These are phyloP conservation scores for Phaethon lepturus DNA, from an alignment of 2,113 vertebrate genomes.

Conservation along the genomic window DNA sequence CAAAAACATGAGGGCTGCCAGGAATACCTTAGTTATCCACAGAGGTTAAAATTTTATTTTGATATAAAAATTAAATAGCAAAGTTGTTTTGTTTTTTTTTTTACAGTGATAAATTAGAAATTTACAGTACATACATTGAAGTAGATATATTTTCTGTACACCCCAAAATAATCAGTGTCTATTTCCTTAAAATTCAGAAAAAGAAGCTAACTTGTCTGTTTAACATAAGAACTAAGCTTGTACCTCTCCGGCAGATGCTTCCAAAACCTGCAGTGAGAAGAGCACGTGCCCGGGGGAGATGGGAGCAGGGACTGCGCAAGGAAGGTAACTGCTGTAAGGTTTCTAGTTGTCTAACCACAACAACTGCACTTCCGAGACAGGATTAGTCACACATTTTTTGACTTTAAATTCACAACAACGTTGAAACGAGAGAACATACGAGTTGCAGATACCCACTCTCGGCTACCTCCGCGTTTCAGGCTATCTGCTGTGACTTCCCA, in stretches of 20 bases:
- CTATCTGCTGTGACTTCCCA: not conserved
- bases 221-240: slow-evolving; percentile 31
- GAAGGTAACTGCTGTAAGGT: not conserved
- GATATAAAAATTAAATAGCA: slow-evolving; percentile 89
- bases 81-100: slow-evolving; percentile 58
- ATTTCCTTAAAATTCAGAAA: slow-evolving; percentile 58
- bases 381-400: slow-evolving; percentile 6
- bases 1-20: not conserved
- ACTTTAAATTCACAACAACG: not conserved
- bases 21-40: slow-evolving; percentile 31
- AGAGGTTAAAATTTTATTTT: slow-evolving; percentile 81
- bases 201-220: not conserved
- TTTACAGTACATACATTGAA: slow-evolving; percentile 85
- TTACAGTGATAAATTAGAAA: slow-evolving; percentile 88
- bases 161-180: slow-evolving; percentile 66
- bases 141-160: slow-evolving; percentile 78
- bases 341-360: not conserved
- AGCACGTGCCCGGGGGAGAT: not conserved
- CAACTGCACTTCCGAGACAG: slow-evolving; percentile 27
- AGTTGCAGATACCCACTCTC: not conserved
- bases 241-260: slow-evolving; percentile 46
- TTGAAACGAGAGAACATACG: not conserved
- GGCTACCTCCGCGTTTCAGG: rapidly evolving
- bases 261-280: not conserved
- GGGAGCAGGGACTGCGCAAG: not conserved